A percentile compares a stretch with the other conserved stretches of the same genome.
Conservation (phyloP, 2,797 vertebrate genomes). For the Acanthurus tractus region DNA sequence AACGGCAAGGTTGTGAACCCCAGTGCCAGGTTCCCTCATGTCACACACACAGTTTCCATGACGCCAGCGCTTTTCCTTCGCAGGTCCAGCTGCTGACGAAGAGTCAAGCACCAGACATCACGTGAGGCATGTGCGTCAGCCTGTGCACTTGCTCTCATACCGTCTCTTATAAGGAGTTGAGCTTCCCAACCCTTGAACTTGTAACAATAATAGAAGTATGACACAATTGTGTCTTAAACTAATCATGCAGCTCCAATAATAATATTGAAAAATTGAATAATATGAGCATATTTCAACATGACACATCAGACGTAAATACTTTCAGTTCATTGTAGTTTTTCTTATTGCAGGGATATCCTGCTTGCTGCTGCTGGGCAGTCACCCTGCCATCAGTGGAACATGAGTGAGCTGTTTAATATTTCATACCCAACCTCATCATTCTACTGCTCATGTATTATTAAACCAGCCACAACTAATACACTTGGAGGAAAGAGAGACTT, state of each 20-base stretch:
- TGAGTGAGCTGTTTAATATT: slow-evolving; percentile 84
- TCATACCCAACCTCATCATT: slow-evolving; percentile 81
- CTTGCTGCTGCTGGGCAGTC: slow-evolving; percentile 49
- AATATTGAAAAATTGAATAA: not conserved
- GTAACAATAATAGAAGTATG: slow-evolving; percentile 60
- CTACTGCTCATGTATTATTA: slow-evolving; percentile 82
- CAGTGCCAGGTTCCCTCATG: slow-evolving; percentile 53
- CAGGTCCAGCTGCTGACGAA: slow-evolving; percentile 65
- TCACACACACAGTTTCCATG: slow-evolving; percentile 79
- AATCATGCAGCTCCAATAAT: slow-evolving; percentile 12
- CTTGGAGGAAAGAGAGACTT: slow-evolving; percentile 64
- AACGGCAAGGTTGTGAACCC: slow-evolving; percentile 69
- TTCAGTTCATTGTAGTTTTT: slow-evolving; percentile 30
- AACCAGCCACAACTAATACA: slow-evolving; percentile 73
- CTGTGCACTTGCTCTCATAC: slow-evolving; percentile 58
- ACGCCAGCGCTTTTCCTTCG: slow-evolving; percentile 64
- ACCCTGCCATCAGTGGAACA: slow-evolving; percentile 65
- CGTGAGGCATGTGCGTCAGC: slow-evolving; percentile 61
- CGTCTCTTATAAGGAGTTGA: slow-evolving; percentile 76
- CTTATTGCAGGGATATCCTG: slow-evolving; percentile 39
- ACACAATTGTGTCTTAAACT: slow-evolving; percentile 41
- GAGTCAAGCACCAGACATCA: slow-evolving; percentile 53
- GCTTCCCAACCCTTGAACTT: slow-evolving; percentile 47
- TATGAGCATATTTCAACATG: not conserved
- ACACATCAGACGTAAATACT: slow-evolving; percentile 10